These are phyloP conservation scores for Sebastes hubbsi DNA, from an alignment of 2,797 vertebrate species.

Conservation along the genomic window DNA sequence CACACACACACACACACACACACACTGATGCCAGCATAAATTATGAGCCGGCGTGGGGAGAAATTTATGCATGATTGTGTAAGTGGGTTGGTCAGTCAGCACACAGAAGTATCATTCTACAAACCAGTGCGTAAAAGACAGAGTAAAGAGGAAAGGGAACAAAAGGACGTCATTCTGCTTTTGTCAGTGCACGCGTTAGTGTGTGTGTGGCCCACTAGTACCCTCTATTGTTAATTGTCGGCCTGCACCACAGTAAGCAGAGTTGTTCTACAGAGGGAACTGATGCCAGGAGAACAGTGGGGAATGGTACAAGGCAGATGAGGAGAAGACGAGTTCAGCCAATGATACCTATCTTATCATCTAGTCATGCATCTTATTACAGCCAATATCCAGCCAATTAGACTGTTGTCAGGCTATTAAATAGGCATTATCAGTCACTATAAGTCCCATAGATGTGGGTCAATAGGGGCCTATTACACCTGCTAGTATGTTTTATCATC, in stretches of 20 bases:
- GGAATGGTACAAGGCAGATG: slow-evolving; percentile 40
- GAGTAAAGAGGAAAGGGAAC: slow-evolving; percentile 52
- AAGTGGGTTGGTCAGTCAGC: slow-evolving; percentile 56
- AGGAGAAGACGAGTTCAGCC: background rate
- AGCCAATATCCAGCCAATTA: background rate
- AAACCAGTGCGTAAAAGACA: slow-evolving; percentile 36
- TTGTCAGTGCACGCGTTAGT: slow-evolving; percentile 2
- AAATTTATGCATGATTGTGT: slow-evolving; percentile 62
- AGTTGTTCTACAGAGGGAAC: slow-evolving; percentile 43
- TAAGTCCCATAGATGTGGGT: no score
- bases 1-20: background rate
- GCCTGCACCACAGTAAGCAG: slow-evolving; percentile 39
- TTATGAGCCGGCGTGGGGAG: slow-evolving; percentile 35
- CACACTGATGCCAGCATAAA: slow-evolving; percentile 18
- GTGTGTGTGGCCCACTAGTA: background rate
- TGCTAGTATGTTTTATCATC: no score
- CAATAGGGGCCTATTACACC: no score
- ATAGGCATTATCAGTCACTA: no score
- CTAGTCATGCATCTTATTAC: background rate
- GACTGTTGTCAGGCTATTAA: no score
- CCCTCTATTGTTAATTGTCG: slow-evolving; percentile 75
- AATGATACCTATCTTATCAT: background rate
- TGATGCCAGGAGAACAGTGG: slow-evolving; percentile 17
- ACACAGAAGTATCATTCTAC: slow-evolving; percentile 56
- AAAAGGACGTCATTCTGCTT: slow-evolving; percentile 56